Evolutionary conservation across 2,888 invertebrate species (phyloP), one percentile per base, ranked within the genome.

Genomic region (Drosophila paranaensis): DNA sequence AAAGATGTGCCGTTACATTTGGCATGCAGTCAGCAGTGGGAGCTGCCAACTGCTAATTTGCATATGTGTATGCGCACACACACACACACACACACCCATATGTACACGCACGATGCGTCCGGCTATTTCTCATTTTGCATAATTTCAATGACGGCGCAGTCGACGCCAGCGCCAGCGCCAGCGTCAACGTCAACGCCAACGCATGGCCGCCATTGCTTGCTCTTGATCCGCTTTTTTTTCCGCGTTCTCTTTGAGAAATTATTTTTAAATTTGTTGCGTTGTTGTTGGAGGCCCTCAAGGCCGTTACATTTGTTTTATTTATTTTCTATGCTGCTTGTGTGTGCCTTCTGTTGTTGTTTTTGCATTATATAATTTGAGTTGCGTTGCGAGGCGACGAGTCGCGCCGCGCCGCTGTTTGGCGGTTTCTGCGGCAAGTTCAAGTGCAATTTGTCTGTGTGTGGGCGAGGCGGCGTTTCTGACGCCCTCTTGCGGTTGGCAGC

Each of bases 251-350:
- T 86, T 83, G 81, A 69, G 70, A 88, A 86, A 88, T 88, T 88
- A 88, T 86, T 86, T 86, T 88, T 86, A 86, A 86, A 86, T 88
- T 79, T 82, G 71, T 60, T 77, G 69, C 64, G 68, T 60, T 48
- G 68, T 60, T 71, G 66, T 54, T 40, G 40, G 8, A 1, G 35
- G 20, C 67, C 39, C 68, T 46, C 81, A 87, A 89, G 89, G 84
- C 87, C 89, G 73, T 85, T 85, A 87, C 79, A 85, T 85, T 81
- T 79, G 84, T 85, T 84, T 89, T 84, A 83, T 89, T 83, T 75
- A 58, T 70, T 74, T 74, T 74, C 60, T 73, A 77, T 76, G 77
- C 46, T 61, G 62, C 35, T 60, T 55, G 62, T 46, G 14, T 6
- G 20, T n/a, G n/a, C n/a, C n/a, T n/a, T n/a, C n/a, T 60, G 50